Percentiles rank a stretch among this genome's conserved stretches.
Evolutionary conservation across 1,140 invertebrate species (phyloP).

Genomic region (Littorina saxatilis): DNA sequence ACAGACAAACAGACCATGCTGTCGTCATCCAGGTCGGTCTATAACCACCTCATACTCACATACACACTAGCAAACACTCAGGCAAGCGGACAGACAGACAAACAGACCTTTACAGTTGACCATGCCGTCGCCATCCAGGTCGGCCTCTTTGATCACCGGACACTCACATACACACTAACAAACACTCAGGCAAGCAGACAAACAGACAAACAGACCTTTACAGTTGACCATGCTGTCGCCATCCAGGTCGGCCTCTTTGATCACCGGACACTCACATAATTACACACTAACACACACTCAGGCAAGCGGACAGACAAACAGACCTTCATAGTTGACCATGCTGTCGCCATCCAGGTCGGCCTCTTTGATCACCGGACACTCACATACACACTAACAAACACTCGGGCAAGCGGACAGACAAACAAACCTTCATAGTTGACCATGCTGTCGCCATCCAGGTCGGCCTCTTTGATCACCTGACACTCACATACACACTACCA

Average conservation of each 20-base stretch:
- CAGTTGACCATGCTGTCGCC: constrained; percentile 80
- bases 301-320: too few relatives aligned
- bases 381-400: neutral
- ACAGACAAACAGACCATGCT: too few relatives aligned
- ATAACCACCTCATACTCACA: neutral
- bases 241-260: constrained; percentile 92
- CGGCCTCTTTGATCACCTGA: too few relatives aligned
- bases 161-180: neutral
- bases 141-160: constrained; percentile 93
- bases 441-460: too few relatives aligned
- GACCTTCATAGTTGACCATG: too few relatives aligned
- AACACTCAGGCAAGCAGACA: neutral
- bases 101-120: constrained; percentile 58
- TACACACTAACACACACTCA: neutral
- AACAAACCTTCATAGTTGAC: too few relatives aligned
- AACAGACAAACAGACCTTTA: constrained; percentile 43
- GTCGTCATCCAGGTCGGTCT: too few relatives aligned
- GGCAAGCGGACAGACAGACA: neutral
- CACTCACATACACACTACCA: neutral
- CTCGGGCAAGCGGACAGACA: too few relatives aligned
- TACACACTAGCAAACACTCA: neutral
- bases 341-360: too few relatives aligned
- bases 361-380: too few relatives aligned
- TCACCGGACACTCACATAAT: constrained; percentile 79
- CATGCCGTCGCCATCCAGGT: constrained; percentile 86